Evolutionary conservation across 1,140 invertebrate species (phyloP), one percentile per base, ranked within the genome.

Genomic region (Polypedilum pembai): DNA sequence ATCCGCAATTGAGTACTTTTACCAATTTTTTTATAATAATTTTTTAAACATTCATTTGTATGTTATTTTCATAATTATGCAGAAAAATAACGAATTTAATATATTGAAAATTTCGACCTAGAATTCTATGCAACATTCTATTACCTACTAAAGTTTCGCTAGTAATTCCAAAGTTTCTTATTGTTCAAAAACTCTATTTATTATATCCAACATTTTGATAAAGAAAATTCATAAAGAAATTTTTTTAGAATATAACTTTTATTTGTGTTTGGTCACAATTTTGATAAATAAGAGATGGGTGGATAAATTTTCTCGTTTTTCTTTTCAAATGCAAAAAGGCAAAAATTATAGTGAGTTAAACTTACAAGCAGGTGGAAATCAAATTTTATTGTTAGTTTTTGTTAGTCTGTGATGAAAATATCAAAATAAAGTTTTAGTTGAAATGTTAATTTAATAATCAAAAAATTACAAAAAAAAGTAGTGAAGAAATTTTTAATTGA

Each of bases 241-340:
- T 56, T 56, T 56, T 56, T 56, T 56, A n/a, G n/a, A 56, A n/a
- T 15, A 4, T 12, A 56, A 56, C 45, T n/a, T 56, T 56, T 56
- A 56, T 15, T n/a, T 4, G 8, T 4, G 15, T n/a, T 56, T 15
- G 45, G 4, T 15, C 24, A 12, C 45, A 56, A 33, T 33, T 33
- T 56, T 56, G 45, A 56, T 56, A 56, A 56, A 56, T 56, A 56
- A 12, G 45, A 56, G 45, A 56, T 56, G 45, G 45, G 45, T 56
- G 45, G 45, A 56, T 56, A 56, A 56, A 12, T 56, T 56, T 56
- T 56, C 45, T 56, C 45, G 12, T 56, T 33, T 33, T 33, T 33
- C 24, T 33, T 56, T 56, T 12, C 45, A 56, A 56, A 15, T 15
- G 12, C 3, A 1, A 12, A 56, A 56, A 56, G 15, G 0, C 15